phyloP scores from a whole-genome alignment of 2,888 invertebrate species.

The Yponomeuta cagnagella region DNA sequence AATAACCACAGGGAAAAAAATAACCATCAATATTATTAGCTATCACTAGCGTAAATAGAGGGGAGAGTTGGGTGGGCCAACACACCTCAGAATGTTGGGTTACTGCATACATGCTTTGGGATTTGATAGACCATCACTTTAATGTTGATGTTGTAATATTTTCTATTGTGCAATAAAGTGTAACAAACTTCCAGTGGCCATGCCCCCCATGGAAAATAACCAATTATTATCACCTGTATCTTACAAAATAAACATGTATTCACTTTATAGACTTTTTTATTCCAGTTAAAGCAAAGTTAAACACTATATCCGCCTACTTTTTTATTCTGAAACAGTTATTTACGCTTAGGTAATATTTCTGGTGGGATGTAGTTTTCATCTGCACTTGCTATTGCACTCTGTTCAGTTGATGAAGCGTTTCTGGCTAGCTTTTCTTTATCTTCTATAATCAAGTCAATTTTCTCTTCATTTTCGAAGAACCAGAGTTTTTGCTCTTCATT shows the following conservation, averaged over 20 bases:
- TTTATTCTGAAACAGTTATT: constrained; percentile 26
- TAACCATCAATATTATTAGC: too few relatives aligned
- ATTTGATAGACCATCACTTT: not conserved
- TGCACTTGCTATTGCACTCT: constrained; percentile 52
- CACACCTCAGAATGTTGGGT: not conserved
- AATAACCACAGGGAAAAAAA: too few relatives aligned
- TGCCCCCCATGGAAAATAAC: too few relatives aligned
- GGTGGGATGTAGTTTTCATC: constrained; percentile 84
- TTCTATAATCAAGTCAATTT: constrained; percentile 83
- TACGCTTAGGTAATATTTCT: constrained; percentile 71
- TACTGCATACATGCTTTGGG: too few relatives aligned
- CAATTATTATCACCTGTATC: too few relatives aligned
- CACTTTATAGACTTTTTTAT: too few relatives aligned
- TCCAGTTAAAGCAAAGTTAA: too few relatives aligned
- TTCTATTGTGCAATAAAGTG: too few relatives aligned
- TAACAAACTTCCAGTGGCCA: too few relatives aligned
- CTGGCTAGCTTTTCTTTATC: constrained; percentile 63
- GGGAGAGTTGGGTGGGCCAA: not conserved
- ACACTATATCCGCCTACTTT: too few relatives aligned
- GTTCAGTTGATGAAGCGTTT: constrained; percentile 48
- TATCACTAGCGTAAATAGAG: too few relatives aligned
- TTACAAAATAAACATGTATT: too few relatives aligned
- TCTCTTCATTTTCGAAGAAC: constrained; percentile 89
- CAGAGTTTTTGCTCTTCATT: constrained; percentile 79
- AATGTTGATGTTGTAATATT: not conserved